phyloP scores from a whole-genome alignment of 2,113 vertebrate species.

The Hiodon alosoides region DNA sequence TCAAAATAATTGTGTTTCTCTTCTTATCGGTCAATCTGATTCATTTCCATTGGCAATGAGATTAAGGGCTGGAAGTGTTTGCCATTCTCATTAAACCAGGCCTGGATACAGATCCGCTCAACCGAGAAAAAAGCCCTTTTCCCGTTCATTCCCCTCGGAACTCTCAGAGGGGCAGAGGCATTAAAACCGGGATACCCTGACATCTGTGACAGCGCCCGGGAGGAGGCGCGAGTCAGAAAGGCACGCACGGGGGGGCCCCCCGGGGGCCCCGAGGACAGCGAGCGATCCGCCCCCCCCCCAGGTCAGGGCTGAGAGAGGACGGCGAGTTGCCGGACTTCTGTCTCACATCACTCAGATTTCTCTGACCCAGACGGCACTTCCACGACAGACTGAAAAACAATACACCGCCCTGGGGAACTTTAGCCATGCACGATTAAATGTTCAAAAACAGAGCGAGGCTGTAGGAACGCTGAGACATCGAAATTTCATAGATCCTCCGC shows the following conservation, averaged over 20 bases:
- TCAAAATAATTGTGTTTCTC: constrained; percentile 26
- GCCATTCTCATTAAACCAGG: constrained; percentile 17
- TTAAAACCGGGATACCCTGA: constrained; percentile 4
- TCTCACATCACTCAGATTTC: background rate
- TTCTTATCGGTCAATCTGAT: constrained; percentile 13
- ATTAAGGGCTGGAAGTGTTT: constrained; percentile 6
- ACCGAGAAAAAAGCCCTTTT: constrained; percentile 26
- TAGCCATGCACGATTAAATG: constrained; percentile 11
- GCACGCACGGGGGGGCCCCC: background rate
- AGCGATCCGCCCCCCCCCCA: too few species aligned
- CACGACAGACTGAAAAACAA: constrained; percentile 32
- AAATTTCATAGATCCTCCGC: background rate
- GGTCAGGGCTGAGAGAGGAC: too few species aligned
- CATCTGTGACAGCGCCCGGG: constrained; percentile 19
- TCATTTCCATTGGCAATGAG: constrained; percentile 22
- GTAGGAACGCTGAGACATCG: constrained; percentile 1
- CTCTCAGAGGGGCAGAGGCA: constrained; percentile 20
- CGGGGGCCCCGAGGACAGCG: too few species aligned
- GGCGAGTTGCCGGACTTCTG: too few species aligned
- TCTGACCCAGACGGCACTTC: constrained; percentile 3
- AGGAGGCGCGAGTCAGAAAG: background rate
- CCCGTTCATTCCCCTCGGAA: constrained; percentile 21
- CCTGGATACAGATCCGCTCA: constrained; percentile 11
- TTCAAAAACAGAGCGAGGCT: background rate
- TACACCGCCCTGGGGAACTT: constrained; percentile 14